phyloP scores from a whole-genome alignment of 2,113 vertebrate species.

The Triplophysa siluroides region DNA sequence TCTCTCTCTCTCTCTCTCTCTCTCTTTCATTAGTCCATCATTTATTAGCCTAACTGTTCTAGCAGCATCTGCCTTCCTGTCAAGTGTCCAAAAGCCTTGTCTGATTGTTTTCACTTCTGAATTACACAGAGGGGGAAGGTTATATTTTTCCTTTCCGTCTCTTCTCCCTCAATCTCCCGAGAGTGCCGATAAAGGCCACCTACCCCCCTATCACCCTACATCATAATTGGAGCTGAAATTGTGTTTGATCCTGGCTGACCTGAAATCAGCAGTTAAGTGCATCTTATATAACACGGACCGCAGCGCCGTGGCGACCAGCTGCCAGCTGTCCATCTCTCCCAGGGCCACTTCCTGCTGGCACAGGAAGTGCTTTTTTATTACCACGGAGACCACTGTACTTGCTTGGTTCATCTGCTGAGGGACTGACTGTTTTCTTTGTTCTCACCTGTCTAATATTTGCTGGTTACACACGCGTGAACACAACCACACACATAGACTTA shows the following conservation, averaged over 20 bases:
- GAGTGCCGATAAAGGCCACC: constrained; percentile 49
- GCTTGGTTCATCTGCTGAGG: constrained; percentile 17
- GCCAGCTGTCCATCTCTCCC: constrained; percentile 37
- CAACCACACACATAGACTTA: background rate
- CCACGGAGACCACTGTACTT: constrained; percentile 13
- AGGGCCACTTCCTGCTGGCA: constrained; percentile 34
- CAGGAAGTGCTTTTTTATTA: constrained; percentile 32
- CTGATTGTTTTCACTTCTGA: constrained; percentile 39
- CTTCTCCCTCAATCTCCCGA: constrained; percentile 12
- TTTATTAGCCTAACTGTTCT: constrained; percentile 9
- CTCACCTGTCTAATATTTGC: constrained; percentile 10
- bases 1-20: background rate
- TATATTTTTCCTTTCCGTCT: background rate
- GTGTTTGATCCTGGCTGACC: constrained; percentile 53
- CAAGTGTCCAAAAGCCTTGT: constrained; percentile 10
- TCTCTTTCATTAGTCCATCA: background rate
- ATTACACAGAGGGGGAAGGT: constrained; percentile 11
- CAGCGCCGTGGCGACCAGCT: constrained; percentile 23
- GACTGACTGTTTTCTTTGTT: background rate
- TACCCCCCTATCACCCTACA: constrained; percentile 53
- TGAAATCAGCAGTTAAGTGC: constrained; percentile 49
- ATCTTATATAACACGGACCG: constrained; percentile 34
- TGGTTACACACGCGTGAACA: background rate
- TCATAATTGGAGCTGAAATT: constrained; percentile 61
- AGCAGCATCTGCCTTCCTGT: constrained; percentile 17